These are phyloP conservation scores for Tamandua tetradactyla DNA, from an alignment of 2,797 vertebrate genomes.

Conservation along the genomic window DNA sequence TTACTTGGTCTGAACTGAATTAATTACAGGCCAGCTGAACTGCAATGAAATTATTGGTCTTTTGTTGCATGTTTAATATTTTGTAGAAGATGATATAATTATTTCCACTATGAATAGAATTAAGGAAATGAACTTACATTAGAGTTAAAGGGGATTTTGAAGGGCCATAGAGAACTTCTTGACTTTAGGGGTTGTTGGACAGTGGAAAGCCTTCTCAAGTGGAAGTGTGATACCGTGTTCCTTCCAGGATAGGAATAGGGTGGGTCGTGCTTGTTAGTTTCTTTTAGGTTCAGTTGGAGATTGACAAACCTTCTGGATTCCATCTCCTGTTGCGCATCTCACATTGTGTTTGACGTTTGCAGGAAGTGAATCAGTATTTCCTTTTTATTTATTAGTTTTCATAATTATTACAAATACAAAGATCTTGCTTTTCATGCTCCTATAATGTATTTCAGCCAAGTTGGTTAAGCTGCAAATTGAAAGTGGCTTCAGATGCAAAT, in stretches of 20 bases:
- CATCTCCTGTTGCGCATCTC: background rate
- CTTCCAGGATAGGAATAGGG: background rate
- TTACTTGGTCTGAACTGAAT: background rate
- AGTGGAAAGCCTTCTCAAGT: background rate
- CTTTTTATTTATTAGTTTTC: background rate
- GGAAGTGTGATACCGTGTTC: background rate
- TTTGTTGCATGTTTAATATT: conserved; percentile 7
- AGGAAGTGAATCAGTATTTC: background rate
- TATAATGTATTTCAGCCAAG: background rate
- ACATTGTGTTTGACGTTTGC: background rate
- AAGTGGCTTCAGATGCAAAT: background rate
- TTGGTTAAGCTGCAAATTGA: conserved; percentile 2
- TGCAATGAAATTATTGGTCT: conserved; percentile 43
- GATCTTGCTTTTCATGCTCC: conserved; percentile 17
- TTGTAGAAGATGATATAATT: conserved; percentile 34
- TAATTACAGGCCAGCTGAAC: background rate
- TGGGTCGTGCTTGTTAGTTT: background rate
- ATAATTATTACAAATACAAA: too few species aligned
- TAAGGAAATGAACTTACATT: conserved; percentile 46
- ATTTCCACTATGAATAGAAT: conserved; percentile 47
- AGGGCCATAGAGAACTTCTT: background rate
- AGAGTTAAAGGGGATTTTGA: conserved; percentile 37
- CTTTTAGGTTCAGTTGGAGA: background rate
- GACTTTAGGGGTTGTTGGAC: background rate
- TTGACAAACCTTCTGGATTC: background rate